Evolutionary conservation across 2,113 vertebrate species (phyloP), one percentile per base, ranked within the genome.

Genomic region (Vimba vimba): DNA sequence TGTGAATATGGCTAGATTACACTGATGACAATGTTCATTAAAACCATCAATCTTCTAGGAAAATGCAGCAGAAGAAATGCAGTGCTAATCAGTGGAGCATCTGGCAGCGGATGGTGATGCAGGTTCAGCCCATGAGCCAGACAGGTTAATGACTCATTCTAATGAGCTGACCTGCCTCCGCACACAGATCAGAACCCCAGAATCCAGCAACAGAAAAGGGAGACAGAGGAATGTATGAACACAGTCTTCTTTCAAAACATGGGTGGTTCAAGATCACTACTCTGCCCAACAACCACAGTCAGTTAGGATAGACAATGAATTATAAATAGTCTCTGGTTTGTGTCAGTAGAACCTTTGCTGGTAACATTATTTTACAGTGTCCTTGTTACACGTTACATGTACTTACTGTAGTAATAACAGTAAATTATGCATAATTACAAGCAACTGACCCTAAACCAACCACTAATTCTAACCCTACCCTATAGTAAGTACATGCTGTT

Each of bases 91-190:
- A 45, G 55, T 4, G 13, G 27, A 73, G 19, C 66, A 73, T 45
- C 36, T 45, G 78, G 43, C 68, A 39, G 36, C 59, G 27, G 66
- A 60, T 39, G 64, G 23, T 59, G 69, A 82, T 74, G 69, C 52
- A 79, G 84, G 55, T 30, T 39, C 68, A 55, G 84, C 55, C 43
- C 57, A 21, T 30, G 33, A 66, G 79, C 15, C 59, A 78, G 71
- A 78, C 60, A 85, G 43, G 52, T 73, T 82, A 85, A 88, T 85
- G 78, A 17, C 82, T 66, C 45, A 39, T 73, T 59, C n/a, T 74
- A 64, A 88, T 64, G 73, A 88, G 43, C 59, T 68, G 30, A 79
- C 59, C 73, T 30, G 27, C 73, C 73, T 62, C 83, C 45, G 66
- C 36, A 64, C 64, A 39, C 36, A 27, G 10, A 55, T 55, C 76